Conservation (phyloP, 2,888 invertebrate genomes). For the Xylocampa areola region DNA sequence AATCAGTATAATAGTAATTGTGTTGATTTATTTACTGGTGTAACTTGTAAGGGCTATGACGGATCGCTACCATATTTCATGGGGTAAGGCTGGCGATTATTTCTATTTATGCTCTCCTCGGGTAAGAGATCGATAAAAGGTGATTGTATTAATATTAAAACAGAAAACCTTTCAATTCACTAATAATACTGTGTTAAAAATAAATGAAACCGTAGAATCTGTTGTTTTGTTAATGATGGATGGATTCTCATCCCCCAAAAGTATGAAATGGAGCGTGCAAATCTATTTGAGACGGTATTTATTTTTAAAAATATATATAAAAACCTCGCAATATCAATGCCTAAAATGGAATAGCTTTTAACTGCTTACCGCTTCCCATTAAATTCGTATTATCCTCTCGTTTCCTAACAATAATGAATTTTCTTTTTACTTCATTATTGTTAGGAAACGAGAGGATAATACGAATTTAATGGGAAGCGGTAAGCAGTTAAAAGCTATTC, state of each 20-base stretch:
- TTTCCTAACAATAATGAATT: constrained; percentile 28
- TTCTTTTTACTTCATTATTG: constrained; percentile 13
- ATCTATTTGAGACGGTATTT: not conserved
- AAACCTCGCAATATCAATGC: constrained; percentile 1
- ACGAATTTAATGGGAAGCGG: constrained; percentile 26
- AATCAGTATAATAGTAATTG: constrained; percentile 61
- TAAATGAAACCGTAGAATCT: constrained; percentile 1
- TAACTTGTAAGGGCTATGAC: constrained; percentile 62
- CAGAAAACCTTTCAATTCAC: constrained; percentile 29
- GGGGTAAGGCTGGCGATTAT: constrained; percentile 40
- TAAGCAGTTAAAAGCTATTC: constrained; percentile 15
- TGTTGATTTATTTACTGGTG: constrained; percentile 58
- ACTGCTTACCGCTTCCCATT: constrained; percentile 28
- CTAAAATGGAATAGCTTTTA: constrained; percentile 10
- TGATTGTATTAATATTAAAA: constrained; percentile 26
- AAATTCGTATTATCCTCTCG: constrained; percentile 16
- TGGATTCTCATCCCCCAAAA: no score
- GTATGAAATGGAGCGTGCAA: constrained; percentile 9
- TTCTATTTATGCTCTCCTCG: constrained; percentile 27
- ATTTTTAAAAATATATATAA: constrained; percentile 1
- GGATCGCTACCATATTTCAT: constrained; percentile 65
- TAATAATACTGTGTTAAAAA: constrained; percentile 23
- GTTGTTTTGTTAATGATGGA: not conserved
- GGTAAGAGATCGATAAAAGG: constrained; percentile 29
- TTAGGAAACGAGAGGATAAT: constrained; percentile 22